Conservation (phyloP, 2,888 invertebrate genomes). For the Exephanes ischioxanthus region DNA sequence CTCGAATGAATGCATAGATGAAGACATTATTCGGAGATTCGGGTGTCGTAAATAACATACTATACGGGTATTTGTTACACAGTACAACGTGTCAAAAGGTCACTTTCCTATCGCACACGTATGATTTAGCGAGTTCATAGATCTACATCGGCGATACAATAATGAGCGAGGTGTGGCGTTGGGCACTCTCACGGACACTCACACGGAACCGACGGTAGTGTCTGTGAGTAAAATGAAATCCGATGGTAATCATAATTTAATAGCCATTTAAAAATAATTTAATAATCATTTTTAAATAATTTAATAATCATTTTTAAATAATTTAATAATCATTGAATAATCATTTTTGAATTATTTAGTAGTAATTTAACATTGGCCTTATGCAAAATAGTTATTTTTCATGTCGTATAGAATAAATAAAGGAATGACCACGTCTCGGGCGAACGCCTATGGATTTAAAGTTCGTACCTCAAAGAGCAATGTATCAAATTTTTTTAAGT, state of each 20-base stretch:
- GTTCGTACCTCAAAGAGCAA: not conserved
- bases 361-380: not conserved
- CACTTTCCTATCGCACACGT: not conserved
- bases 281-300: not conserved
- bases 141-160: not conserved
- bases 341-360: too few relatives aligned
- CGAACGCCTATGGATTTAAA: not conserved
- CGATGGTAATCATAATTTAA: not conserved
- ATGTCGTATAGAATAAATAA: not conserved
- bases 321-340: too few relatives aligned
- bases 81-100: not conserved
- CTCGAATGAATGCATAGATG: constrained; percentile 28
- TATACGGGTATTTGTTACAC: constrained; percentile 4
- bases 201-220: not conserved
- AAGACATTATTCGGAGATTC: constrained; percentile 16
- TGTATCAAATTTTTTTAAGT: constrained; percentile 4
- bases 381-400: not conserved
- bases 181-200: not conserved
- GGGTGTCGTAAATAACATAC: not conserved
- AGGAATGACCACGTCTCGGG: not conserved
- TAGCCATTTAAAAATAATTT: not conserved
- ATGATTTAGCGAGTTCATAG: not conserved
- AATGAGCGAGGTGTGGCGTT: not conserved
- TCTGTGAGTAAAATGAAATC: not conserved
- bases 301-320: too few relatives aligned